phyloP scores from a whole-genome alignment of 2,113 vertebrate genomes.

The Theristicus caerulescens region DNA sequence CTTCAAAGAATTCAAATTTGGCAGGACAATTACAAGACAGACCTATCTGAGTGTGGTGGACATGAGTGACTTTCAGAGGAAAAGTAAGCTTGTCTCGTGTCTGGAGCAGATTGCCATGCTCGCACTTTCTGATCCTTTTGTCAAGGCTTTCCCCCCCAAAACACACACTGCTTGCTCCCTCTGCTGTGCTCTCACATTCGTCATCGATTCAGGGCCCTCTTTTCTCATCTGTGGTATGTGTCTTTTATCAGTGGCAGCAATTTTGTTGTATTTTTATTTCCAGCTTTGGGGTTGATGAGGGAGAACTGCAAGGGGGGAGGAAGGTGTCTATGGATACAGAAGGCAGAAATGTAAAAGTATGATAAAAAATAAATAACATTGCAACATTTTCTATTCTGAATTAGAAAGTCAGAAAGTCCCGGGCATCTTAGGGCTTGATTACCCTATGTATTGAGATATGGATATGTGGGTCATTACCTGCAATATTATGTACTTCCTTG shows the following conservation, averaged over 20 bases:
- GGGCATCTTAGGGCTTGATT: neutral
- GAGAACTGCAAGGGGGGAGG: neutral
- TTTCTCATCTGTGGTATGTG: neutral
- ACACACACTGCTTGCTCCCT: neutral
- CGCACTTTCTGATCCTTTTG: neutral
- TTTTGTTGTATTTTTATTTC: neutral
- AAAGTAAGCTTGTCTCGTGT: neutral
- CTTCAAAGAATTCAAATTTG: neutral
- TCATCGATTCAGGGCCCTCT: neutral
- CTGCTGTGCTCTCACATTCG: neutral
- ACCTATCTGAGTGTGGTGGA: neutral
- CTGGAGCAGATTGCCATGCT: fast-evolving
- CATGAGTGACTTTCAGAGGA: neutral
- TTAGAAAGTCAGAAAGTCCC: neutral
- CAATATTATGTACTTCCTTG: neutral
- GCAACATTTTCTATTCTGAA: neutral
- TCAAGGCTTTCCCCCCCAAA: neutral
- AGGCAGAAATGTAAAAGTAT: neutral
- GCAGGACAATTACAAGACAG: neutral
- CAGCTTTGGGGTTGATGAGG: neutral
- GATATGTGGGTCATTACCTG: neutral
- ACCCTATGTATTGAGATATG: neutral
- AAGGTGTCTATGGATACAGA: neutral
- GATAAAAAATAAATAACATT: neutral
- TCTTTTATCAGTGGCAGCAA: neutral